Base-by-base conservation (phyloP, 2,888 invertebrate species). In the Morpho achilles region DNA sequence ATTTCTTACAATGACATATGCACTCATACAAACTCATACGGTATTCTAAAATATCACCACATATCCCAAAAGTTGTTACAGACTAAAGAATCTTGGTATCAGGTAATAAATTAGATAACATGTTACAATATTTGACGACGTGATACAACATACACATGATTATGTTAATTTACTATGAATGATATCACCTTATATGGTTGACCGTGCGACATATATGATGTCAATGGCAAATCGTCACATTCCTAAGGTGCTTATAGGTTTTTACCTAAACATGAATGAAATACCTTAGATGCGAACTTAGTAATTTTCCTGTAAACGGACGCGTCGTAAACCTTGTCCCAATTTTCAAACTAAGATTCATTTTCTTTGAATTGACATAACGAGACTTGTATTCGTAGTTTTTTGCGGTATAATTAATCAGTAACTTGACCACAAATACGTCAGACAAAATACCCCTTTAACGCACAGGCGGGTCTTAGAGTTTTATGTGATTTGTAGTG, bases 161-260 rank as follows among this genome's bases (percentile, higher is more conserved):
- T 79, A 82, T 77, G 78, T 68, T 81, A 82, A 85, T 83, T 82
- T 82, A 84, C 77, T 76, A 76, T 74, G 64, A 61, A 68, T 85
- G 84, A 86, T 79, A 80, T 85, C 87, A 82, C 62, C 69, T 52
- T 32, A 63, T 65, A 62, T 45, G 59, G 44, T 56, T 1, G 56
- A 62, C 48, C 50, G 53, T 23, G 53, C 8, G 46, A 41, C 52
- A 53, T 10, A 44, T 55, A 61, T 64, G 61, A 61, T 65, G 65
- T 69, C 69, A 71, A 69, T 67, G 63, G 61, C 63, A 58, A 66
- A 60, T 62, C 59, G 59, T 58, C 56, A 56, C 53, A 54, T 56
- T 9, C 48, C 61, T 65, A 69, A 68, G 69, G 67, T 60, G 64
- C 58, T 48, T 45, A 47, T 58, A 54, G 16, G 10, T 51, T 50